Percentiles rank a stretch among this genome's conserved stretches.
Evolutionary conservation across 37 sponge, comb jelly and placozoan species (phyloP).

Genomic region (Amphimedon queenslandica): DNA sequence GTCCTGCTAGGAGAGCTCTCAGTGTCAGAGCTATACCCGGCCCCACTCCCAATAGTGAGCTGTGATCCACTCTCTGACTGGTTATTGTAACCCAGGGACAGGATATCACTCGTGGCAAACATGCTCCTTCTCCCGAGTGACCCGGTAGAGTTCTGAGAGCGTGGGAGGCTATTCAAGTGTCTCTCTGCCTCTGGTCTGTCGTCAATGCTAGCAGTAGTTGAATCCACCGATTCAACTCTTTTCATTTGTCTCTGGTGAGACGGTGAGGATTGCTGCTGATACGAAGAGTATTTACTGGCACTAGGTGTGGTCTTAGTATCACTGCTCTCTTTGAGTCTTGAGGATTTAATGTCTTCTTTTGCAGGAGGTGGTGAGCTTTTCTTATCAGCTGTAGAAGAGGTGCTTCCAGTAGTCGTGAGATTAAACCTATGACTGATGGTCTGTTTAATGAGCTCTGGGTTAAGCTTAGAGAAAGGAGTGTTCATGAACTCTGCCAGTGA

Average conservation of each 20-base stretch:
- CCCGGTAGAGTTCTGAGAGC: neutral
- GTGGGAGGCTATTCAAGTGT: constrained; percentile 47
- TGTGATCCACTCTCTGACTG: constrained; percentile 7
- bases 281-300: neutral
- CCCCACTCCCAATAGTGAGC: neutral
- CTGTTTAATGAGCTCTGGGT: constrained; percentile 15
- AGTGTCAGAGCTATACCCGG: constrained; percentile 64
- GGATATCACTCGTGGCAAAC: neutral
- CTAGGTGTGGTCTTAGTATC: neutral
- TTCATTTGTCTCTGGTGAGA: neutral
- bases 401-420: neutral
- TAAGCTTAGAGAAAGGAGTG: neutral
- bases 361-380: neutral
- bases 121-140: neutral
- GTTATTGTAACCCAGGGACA: neutral
- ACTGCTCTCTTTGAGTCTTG: neutral
- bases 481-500: neutral
- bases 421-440: constrained; percentile 31
- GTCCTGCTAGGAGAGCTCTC: constrained; percentile 63
- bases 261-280: neutral
- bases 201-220: constrained; percentile 3
- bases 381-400: neutral
- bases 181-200: constrained; percentile 55
- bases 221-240: neutral
- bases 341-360: neutral